These are phyloP conservation scores for Leucophenga maculata DNA, from an alignment of 2,888 invertebrate species.

Conservation along the genomic window DNA sequence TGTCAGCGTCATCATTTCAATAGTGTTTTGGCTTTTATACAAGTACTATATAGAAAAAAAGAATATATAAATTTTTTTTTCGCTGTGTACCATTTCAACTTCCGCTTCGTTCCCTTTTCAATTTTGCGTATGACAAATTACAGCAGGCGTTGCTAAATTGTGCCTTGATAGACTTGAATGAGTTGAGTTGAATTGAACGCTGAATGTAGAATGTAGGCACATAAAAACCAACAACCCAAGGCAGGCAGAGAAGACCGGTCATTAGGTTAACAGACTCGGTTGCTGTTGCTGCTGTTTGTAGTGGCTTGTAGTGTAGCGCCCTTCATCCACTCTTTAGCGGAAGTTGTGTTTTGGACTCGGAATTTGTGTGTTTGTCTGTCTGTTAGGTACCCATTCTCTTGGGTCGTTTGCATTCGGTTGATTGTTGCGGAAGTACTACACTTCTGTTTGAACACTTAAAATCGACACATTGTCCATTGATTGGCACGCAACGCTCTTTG, in stretches of 20 bases:
- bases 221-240: slow-evolving; percentile 42
- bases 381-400: not conserved
- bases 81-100: slow-evolving; percentile 18
- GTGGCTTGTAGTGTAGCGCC: not conserved
- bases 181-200: not conserved
- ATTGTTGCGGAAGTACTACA: slow-evolving; percentile 42
- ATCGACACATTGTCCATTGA: slow-evolving; percentile 16
- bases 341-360: not conserved
- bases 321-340: not conserved
- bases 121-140: slow-evolving; percentile 52
- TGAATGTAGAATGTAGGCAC: slow-evolving; percentile 31
- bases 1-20: slow-evolving; percentile 5
- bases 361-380: not conserved
- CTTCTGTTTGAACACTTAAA: slow-evolving; percentile 16
- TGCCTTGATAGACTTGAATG: slow-evolving; percentile 5
- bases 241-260: slow-evolving; percentile 50
- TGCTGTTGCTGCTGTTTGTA: not conserved
- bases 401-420: slow-evolving; percentile 42
- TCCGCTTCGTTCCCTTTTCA: slow-evolving; percentile 15
- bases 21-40: too few relatives aligned
- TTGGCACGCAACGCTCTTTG: slow-evolving; percentile 36
- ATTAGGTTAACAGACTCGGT: slow-evolving; percentile 57
- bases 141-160: slow-evolving; percentile 31
- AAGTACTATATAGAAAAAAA: too few relatives aligned
- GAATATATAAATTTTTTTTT: not conserved